phyloP scores from a whole-genome alignment of 2,113 vertebrate genomes.

The Phaethon lepturus region DNA sequence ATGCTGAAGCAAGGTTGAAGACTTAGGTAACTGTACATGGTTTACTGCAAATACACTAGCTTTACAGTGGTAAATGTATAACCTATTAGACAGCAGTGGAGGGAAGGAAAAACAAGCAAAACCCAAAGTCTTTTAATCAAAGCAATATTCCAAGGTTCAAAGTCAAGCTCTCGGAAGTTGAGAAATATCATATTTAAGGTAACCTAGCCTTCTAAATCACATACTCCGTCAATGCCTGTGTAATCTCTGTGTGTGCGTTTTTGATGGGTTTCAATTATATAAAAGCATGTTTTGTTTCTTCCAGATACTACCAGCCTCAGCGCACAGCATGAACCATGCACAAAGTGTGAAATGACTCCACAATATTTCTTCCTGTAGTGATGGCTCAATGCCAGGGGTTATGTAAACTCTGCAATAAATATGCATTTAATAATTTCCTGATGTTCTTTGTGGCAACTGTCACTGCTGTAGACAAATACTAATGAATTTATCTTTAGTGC shows the following conservation, averaged over 20 bases:
- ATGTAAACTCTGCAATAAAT: conserved; percentile 6
- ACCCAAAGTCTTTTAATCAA: neutral
- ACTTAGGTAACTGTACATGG: conserved; percentile 5
- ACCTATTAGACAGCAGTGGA: neutral
- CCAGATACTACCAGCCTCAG: neutral
- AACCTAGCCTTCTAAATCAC: neutral
- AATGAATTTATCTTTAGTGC: conserved; percentile 13
- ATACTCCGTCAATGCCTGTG: neutral
- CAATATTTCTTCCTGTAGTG: neutral
- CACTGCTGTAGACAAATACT: neutral
- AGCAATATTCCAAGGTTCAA: neutral
- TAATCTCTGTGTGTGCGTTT: neutral
- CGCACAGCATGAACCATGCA: neutral
- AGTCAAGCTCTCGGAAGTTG: neutral
- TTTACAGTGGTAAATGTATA: conserved; percentile 29
- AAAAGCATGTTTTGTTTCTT: neutral
- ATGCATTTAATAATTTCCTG: conserved; percentile 45
- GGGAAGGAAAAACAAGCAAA: neutral
- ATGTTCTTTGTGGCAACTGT: neutral
- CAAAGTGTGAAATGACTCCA: neutral
- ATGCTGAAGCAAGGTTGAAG: conserved; percentile 30
- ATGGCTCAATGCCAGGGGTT: neutral
- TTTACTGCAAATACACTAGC: conserved; percentile 51
- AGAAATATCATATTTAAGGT: neutral
- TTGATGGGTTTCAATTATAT: neutral